Conservation (phyloP, 2,888 invertebrate genomes). For the Hypolimnas misippus region DNA sequence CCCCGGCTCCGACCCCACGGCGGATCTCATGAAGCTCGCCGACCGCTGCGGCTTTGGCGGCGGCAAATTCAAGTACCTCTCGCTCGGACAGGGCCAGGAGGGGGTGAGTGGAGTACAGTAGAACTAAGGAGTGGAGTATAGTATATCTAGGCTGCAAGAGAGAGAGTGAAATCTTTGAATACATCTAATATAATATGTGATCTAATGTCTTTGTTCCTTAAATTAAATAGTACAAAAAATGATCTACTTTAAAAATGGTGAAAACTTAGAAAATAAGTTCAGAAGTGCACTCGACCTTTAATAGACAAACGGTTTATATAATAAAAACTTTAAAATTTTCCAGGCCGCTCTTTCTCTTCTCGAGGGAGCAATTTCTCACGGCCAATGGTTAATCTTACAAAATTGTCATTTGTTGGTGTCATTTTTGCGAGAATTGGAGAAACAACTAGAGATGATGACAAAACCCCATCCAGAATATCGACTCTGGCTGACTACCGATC, state of each 20-base stretch:
- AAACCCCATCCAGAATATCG: conserved; percentile 96
- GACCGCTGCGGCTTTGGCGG: conserved; percentile 88
- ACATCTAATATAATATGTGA: too few relatives aligned
- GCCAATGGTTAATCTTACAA: conserved; percentile 96
- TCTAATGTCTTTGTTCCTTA: too few relatives aligned
- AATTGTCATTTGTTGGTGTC: conserved; percentile 94
- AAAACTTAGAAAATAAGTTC: too few relatives aligned
- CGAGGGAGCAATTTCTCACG: conserved; percentile 88
- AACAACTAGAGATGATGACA: conserved; percentile 90
- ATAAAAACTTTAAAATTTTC: too few relatives aligned
- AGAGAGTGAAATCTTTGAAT: too few relatives aligned
- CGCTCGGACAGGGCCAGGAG: conserved; percentile 97
- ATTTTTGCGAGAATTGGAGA: conserved; percentile 92
- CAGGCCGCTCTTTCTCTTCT: conserved; percentile 88
- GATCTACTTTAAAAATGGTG: too few relatives aligned
- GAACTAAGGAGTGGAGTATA: too few relatives aligned
- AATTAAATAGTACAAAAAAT: too few relatives aligned
- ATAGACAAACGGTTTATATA: too few relatives aligned
- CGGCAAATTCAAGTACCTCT: conserved; percentile 93
- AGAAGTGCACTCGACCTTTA: too few relatives aligned
- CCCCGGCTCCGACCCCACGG: conserved; percentile 96
- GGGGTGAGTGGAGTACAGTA: conserved; percentile 82
- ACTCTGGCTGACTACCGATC: conserved; percentile 96
- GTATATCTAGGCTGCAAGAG: too few relatives aligned
- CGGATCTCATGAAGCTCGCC: conserved; percentile 91